Evolutionary conservation across 2,888 invertebrate genomes (phyloP), one percentile per base, ranked within the genome.

Genomic region (Cabera pusaria): DNA sequence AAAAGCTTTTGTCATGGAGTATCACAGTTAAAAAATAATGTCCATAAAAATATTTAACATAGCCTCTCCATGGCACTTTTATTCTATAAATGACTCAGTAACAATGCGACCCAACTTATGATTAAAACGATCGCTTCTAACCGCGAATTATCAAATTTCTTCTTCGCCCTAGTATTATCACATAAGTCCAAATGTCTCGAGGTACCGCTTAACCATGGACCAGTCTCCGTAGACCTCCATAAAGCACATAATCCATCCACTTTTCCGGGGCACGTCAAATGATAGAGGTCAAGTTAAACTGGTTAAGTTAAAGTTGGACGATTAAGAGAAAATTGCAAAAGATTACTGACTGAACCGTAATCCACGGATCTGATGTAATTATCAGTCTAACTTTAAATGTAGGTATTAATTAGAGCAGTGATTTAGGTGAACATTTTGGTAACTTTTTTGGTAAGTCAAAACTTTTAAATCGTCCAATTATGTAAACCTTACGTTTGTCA

Each of bases 131-230:
- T 78, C 84, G 78, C 82, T 84, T 78, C 76, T 78, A 86, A 85
- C 87, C 84, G 78, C 76, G 81, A 82, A 88, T 88, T 87, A 88
- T 87, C 87, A 83, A 86, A 87, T 87, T 85, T 86, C 84, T 66
- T 79, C 69, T 66, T 79, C 69, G 76, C 83, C 83, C 82, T 85
- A 83, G 76, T 56, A 86, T 86, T 86, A 87, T 83, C 85, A 83
- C 81, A 86, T 84, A 83, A 81, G 83, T 83, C 82, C 82, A 82
- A 85, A 83, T 85, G 83, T 87, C 84, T 85, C 70, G 72, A 56
- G 73, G 66, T 72, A 73, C 68, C 74, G 69, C 70, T 72, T 68
- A 66, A 56, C 44, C 27, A 54, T 51, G 51, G 55, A 51, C 75
- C 73, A 71, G 14, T 21, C 27, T 35, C 36, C 49, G 21, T 35